Evolutionary conservation across 2,797 vertebrate species (phyloP).

Genomic region (Lepus townsendii): DNA sequence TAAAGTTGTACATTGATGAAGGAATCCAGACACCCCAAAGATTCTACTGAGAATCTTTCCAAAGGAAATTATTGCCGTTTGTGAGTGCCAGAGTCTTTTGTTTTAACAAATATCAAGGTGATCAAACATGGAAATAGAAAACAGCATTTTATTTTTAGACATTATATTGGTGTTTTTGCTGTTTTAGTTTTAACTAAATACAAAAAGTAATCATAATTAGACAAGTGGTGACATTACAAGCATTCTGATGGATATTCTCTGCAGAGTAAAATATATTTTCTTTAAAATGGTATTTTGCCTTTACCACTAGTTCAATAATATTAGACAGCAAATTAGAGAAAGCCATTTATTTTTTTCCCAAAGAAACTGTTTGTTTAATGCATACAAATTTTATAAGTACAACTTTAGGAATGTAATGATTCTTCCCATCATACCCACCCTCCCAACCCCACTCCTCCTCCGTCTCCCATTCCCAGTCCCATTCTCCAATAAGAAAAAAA

Average conservation of each 20-base stretch:
- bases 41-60: not conserved
- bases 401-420: too few species aligned
- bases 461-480: too few species aligned
- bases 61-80: not conserved
- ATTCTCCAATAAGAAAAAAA: too few species aligned
- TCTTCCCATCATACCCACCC: too few species aligned
- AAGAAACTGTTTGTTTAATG: too few species aligned
- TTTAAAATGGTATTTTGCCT: constrained; percentile 77
- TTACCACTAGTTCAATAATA: constrained; percentile 77
- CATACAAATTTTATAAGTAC: too few species aligned
- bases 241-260: constrained; percentile 63
- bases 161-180: constrained; percentile 70
- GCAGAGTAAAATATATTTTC: constrained; percentile 76
- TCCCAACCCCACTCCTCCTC: too few species aligned
- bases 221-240: constrained; percentile 59
- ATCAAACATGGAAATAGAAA: constrained; percentile 64
- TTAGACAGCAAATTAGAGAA: constrained; percentile 75
- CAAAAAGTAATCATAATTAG: constrained; percentile 70
- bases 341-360: not conserved
- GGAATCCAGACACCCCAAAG: not conserved
- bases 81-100: not conserved
- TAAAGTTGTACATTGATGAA: not conserved
- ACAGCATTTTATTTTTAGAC: constrained; percentile 19
- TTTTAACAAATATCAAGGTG: constrained; percentile 53
- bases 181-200: constrained; percentile 80